Base-by-base conservation (phyloP, 2,888 invertebrate genomes). In the Rotaria macrura region DNA sequence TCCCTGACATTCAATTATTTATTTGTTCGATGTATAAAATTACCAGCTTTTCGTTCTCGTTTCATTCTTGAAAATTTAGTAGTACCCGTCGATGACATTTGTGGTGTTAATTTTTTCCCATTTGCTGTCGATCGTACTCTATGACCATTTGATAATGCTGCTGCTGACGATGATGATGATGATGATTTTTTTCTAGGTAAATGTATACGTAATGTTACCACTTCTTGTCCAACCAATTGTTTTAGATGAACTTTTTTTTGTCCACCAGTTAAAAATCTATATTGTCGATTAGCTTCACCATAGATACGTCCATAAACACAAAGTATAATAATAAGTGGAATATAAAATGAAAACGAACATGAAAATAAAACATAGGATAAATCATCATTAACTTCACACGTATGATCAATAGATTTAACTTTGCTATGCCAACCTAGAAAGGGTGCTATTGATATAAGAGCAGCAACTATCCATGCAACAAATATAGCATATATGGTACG, bases 351-450 rank as follows among this genome's bases (percentile, higher is more conserved):
- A 10, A 93, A 92, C 0, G 92, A 90, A 3, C 93, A 92, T 65
- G 93, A 93, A 91, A 93, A 93, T 88, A 94, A 92, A 23, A 94
- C 94, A 90, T 94, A 94, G 43, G 92, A 92, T 52, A 91, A 89
- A 88, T 93, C 91, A 85, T 91, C 92, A 87, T 92, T 92, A 87
- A 92, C 93, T 89, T 89, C 93, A 92, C 93, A 93, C 5, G 43
- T 25, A 87, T 74, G 92, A 92, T 52, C 92, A 17, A 87, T 85
- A 1, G 89, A 92, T 43, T 79, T 79, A 6, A 88, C 88, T 29
- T 89, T 88, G 10, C 89, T 89, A 85, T 90, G 92, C 89, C 93
- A 93, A 72, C 93, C 93, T n/a, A 94, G 91, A 0, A 92, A 92
- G 0, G 93, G 93, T 0, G 93, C 94, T 14, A 93, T 89, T 0